Percentiles rank a stretch among this genome's conserved stretches.
These are phyloP conservation scores for Eupeodes latifasciatus DNA, from an alignment of 2,888 invertebrate species.

Conservation along the genomic window DNA sequence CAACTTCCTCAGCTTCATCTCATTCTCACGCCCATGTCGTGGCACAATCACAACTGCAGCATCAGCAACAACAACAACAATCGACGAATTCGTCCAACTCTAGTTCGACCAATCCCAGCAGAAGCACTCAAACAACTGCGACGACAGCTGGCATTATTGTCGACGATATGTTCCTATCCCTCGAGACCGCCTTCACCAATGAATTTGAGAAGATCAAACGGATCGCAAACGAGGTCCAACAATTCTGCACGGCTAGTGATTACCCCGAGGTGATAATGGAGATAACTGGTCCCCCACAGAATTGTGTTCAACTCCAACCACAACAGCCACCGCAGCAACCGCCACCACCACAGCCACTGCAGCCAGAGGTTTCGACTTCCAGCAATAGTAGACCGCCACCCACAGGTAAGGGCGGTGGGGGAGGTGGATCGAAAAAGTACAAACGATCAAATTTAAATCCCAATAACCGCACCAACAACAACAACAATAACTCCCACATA, in stretches of 20 bases:
- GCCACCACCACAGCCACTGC: slow-evolving; percentile 85
- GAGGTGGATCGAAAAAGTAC: slow-evolving; percentile 89
- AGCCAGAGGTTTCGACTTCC: slow-evolving; percentile 87
- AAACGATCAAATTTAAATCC: slow-evolving; percentile 87
- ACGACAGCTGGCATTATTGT: slow-evolving; percentile 82
- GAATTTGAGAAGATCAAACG: slow-evolving; percentile 94
- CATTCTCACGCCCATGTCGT: slow-evolving; percentile 67
- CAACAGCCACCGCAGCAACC: slow-evolving; percentile 83
- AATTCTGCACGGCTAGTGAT: slow-evolving; percentile 86
- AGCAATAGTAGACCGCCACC: slow-evolving; percentile 78
- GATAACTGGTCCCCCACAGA: slow-evolving; percentile 78
- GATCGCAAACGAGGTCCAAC: slow-evolving; percentile 92
- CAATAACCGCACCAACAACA: slow-evolving; percentile 79
- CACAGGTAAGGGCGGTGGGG: slow-evolving; percentile 78
- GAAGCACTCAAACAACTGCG: slow-evolving; percentile 65
- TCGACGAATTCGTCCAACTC: slow-evolving; percentile 73
- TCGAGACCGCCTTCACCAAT: slow-evolving; percentile 86
- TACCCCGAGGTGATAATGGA: slow-evolving; percentile 83
- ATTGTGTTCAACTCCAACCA: slow-evolving; percentile 81
- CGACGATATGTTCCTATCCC: slow-evolving; percentile 84
- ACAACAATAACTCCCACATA: slow-evolving; percentile 78
- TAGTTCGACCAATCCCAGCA: slow-evolving; percentile 72
- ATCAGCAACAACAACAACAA: slow-evolving; percentile 60
- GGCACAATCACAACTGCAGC: slow-evolving; percentile 61
- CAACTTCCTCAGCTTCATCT: slow-evolving; percentile 64